Evolutionary conservation across 2,797 vertebrate genomes (phyloP).

Genomic region (Lycodopsis pacificus): DNA sequence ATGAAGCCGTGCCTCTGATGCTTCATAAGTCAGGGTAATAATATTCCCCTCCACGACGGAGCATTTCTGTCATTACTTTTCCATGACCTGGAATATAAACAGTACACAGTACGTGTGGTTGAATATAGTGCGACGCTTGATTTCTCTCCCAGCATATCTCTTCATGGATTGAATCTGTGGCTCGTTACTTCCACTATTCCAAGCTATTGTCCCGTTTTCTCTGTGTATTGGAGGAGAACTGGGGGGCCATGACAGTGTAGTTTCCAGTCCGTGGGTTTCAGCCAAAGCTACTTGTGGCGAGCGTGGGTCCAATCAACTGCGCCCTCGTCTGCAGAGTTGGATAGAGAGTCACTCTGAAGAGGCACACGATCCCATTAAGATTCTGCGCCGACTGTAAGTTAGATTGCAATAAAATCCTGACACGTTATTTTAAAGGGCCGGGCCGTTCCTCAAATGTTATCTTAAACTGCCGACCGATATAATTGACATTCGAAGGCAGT

Average conservation of each 20-base stretch:
- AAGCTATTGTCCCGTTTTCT: conserved; percentile 50
- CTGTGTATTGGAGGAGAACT: conserved; percentile 41
- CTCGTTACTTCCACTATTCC: conserved; percentile 63
- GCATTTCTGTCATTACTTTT: conserved; percentile 24
- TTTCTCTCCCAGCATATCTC: conserved; percentile 31
- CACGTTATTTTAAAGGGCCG: conserved; percentile 33
- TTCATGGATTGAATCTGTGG: conserved; percentile 46
- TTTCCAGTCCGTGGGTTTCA: conserved; percentile 65
- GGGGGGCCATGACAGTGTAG: conserved; percentile 53
- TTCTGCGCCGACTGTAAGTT: conserved; percentile 31
- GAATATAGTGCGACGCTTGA: not conserved
- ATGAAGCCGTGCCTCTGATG: not conserved
- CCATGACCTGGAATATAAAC: conserved; percentile 34
- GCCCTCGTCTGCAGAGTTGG: conserved; percentile 41
- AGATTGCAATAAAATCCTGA: conserved; percentile 35
- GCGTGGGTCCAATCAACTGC: conserved; percentile 59
- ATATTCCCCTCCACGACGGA: conserved; percentile 11
- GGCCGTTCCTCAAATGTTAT: conserved; percentile 28
- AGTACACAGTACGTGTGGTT: not conserved
- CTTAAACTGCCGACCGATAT: conserved; percentile 6
- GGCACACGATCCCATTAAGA: conserved; percentile 44
- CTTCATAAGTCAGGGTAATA: conserved; percentile 28
- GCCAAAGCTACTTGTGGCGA: conserved; percentile 66
- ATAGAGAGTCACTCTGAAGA: conserved; percentile 30
- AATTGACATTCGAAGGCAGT: conserved; percentile 7